phyloP scores from a whole-genome alignment of 2,888 invertebrate species.

The Eledona agricola region DNA sequence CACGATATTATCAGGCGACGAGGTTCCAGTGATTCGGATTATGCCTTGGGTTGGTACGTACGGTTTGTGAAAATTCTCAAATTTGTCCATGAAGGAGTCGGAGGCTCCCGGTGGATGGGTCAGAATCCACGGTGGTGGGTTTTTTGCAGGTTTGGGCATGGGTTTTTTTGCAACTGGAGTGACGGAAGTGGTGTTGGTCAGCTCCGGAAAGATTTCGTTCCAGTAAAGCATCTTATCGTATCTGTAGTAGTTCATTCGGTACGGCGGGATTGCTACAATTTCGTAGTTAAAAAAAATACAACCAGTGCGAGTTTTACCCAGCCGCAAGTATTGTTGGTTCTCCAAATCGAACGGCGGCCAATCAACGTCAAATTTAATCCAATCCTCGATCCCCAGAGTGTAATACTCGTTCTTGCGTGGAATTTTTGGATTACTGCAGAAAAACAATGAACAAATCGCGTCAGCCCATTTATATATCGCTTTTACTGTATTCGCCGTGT shows the following conservation, averaged over 20 bases:
- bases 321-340: constrained; percentile 79
- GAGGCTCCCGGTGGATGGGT: constrained; percentile 33
- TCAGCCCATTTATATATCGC: not conserved
- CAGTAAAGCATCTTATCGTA: constrained; percentile 82
- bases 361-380: constrained; percentile 72
- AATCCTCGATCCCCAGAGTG: constrained; percentile 71
- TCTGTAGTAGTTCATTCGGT: constrained; percentile 78
- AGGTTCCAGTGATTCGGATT: constrained; percentile 36
- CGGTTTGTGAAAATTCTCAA: constrained; percentile 45
- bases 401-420: constrained; percentile 73
- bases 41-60: constrained; percentile 38
- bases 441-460: constrained; percentile 6
- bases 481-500: constrained; percentile 4
- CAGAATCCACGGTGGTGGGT: constrained; percentile 46
- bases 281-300: constrained; percentile 1
- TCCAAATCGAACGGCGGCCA: constrained; percentile 86
- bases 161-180: constrained; percentile 21
- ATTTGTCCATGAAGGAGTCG: constrained; percentile 40
- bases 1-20: constrained; percentile 42
- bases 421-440: constrained; percentile 80
- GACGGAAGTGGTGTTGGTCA: constrained; percentile 62
- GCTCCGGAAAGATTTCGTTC: constrained; percentile 82
- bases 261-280: constrained; percentile 77
- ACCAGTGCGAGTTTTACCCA: constrained; percentile 66
- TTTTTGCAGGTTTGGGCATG: constrained; percentile 36